Evolutionary conservation across 1,140 invertebrate genomes (phyloP).

Genomic region (Caenorhabditis latens): DNA sequence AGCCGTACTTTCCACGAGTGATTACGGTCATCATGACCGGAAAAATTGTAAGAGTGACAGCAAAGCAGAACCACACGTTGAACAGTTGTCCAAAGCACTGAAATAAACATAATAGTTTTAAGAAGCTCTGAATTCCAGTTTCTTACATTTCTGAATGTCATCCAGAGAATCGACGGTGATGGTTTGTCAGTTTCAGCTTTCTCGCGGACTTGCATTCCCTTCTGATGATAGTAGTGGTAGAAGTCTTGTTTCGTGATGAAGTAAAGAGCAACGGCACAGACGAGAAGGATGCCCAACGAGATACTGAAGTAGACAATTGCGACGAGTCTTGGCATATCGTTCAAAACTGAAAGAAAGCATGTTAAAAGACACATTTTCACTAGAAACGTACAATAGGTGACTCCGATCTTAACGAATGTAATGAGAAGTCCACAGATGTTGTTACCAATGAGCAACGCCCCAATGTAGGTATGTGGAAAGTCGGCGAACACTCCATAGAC

Average conservation of each 20-base stretch:
- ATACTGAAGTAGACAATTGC: constrained; percentile 63
- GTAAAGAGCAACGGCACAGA: constrained; percentile 51
- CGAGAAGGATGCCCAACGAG: constrained; percentile 57
- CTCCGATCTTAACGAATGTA: constrained; percentile 50
- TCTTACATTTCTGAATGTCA: constrained; percentile 28
- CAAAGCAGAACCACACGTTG: constrained; percentile 63
- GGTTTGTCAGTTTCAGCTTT: constrained; percentile 43
- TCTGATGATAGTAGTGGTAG: constrained; percentile 57
- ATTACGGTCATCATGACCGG: constrained; percentile 60
- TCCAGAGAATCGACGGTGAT: constrained; percentile 19
- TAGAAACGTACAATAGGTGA: constrained; percentile 54
- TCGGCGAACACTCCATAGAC: constrained; percentile 60
- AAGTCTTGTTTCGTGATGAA: constrained; percentile 54
- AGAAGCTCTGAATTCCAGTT: neutral
- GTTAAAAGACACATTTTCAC: neutral
- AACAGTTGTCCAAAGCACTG: constrained; percentile 64
- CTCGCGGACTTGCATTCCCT: constrained; percentile 42
- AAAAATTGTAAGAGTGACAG: constrained; percentile 63
- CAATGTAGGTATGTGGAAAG: constrained; percentile 60
- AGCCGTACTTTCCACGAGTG: constrained; percentile 23
- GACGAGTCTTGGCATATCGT: constrained; percentile 8
- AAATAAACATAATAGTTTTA: constrained; percentile 15
- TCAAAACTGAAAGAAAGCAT: constrained; percentile 52
- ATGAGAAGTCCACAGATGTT: constrained; percentile 63
- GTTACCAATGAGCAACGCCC: constrained; percentile 59